A percentile compares a stretch with the other conserved stretches of the same genome.
phyloP scores from a whole-genome alignment of 2,113 vertebrate genomes.

The Condylura cristata region DNA sequence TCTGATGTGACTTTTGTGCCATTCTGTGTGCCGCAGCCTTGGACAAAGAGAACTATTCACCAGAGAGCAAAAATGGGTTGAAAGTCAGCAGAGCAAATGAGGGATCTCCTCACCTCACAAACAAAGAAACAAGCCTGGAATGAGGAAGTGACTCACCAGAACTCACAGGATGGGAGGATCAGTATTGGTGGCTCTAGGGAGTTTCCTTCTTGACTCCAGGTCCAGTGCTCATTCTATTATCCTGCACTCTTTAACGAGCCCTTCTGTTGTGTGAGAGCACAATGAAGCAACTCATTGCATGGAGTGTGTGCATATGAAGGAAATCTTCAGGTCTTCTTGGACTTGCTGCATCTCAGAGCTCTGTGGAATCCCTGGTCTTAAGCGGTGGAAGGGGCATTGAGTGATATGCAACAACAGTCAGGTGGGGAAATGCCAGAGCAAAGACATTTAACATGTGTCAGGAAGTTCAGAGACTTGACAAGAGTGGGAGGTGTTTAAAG shows the following conservation, averaged over 20 bases:
- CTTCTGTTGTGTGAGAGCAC: neutral
- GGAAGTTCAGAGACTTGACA: neutral
- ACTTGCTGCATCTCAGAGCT: neutral
- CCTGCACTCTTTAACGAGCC: neutral
- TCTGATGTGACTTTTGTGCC: neutral
- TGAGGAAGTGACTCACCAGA: neutral
- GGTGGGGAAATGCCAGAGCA: neutral
- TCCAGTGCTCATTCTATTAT: neutral
- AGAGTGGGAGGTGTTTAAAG: neutral
- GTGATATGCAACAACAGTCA: neutral
- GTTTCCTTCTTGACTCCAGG: neutral
- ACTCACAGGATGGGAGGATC: neutral
- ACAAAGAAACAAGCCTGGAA: neutral
- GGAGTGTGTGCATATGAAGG: neutral
- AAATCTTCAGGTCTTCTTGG: neutral
- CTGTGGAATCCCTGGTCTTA: neutral
- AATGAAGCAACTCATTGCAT: neutral
- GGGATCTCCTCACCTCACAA: neutral
- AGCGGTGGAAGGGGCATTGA: neutral
- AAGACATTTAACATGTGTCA: neutral
- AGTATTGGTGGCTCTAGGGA: neutral
- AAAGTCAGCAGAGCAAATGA: neutral
- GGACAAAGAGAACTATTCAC: neutral
- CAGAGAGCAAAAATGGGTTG: neutral
- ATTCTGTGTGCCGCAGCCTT: neutral